Evolutionary conservation across 2,797 vertebrate genomes (phyloP), one percentile per base, ranked within the genome.

Genomic region (Channallabes apus): DNA sequence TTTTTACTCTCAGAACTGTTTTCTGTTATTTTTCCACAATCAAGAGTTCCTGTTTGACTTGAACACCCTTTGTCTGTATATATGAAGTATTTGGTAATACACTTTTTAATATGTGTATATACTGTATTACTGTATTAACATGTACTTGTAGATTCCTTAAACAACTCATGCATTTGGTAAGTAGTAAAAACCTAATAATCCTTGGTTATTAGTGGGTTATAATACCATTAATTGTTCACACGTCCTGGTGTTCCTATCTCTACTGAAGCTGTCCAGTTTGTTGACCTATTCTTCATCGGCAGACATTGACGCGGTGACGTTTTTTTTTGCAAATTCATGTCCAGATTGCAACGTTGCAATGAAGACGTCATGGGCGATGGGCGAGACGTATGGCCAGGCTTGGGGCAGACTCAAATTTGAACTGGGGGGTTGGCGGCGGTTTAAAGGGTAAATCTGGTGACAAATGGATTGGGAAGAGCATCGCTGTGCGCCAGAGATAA

Each of bases 401-500:
- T 22, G 83, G 72, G 76, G 76, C 61, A 82, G 82, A 84, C 82
- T 89, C 86, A 86, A 87, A 87, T 89, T 89, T 85, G 61, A 85
- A 86, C 77, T 86, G 87, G 82, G 75, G 86, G 86, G 85, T 82
- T 24, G 87, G 86, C 64, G 69, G 86, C 46, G 88, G 87, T 86
- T 85, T 85, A 84, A 87, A 85, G 82, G 78, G 86, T 87, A 84
- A 90, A 89, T 89, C 89, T 81, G 88, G 86, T 85, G 88, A 89
- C 90, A 90, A 92, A 91, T 65, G 68, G 89, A 91, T 91, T 90
- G 80, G 85, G 91, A 89, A 89, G 91, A 87, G 92, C 91, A 92
- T 90, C 90, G 89, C 95, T 96, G 96, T 84, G 91, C 91, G 89
- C 89, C 82, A 67, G 95, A 93, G 96, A 96, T 96, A 96, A 96